Base-by-base conservation (phyloP, 2,113 vertebrate species). In the Parus major region DNA sequence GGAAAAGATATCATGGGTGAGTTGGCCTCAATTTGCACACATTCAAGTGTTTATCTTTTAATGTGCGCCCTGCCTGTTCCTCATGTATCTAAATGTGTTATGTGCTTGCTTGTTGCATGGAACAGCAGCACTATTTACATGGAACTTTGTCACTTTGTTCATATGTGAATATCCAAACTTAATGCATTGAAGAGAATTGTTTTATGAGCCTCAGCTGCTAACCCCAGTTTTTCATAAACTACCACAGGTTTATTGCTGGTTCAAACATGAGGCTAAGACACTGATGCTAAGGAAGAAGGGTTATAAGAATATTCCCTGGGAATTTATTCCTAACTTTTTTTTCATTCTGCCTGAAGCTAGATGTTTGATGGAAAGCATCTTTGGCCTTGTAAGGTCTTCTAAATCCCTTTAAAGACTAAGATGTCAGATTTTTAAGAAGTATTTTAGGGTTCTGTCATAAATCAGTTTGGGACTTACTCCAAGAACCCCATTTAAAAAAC, bases 1-100 rank as follows among this genome's bases (percentile, higher is more conserved):
- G 69, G 73, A 69, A 77, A 60, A 56, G 11, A 11, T 69, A 73
- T 29, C 10, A 17, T 55, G 78, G 77, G 64, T 77, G 87, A 87
- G 39, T 35, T 94, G 77, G 52, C 61, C 56, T 96, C 81, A 75
- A 56, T 91, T 94, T 94, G 72, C 81, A 56, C 81, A 56, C 18
- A 16, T 70, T 92, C 49, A 49, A 66, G 65, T 39, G 52, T 77
- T 91, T 92, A 70, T 63, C 84, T 75, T 88, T 78, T 25, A 55
- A 55, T 55, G 64, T 42, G 60, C 87, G 63, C 66, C 46, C 86
- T 80, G 28, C 59, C 75, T 59, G n/a, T 65, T 64, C 66, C 61
- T 71, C 4, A 1, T 52, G 6, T 49, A 3, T 56, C 23, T 33
- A 20, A 86, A n/a, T 13, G n/a, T 49, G 5, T 60, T 15, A 15